A percentile compares a stretch with the other conserved stretches of the same genome.
These are phyloP conservation scores for Orcinus orca DNA, from an alignment of 2,113 vertebrate genomes.

Conservation along the genomic window DNA sequence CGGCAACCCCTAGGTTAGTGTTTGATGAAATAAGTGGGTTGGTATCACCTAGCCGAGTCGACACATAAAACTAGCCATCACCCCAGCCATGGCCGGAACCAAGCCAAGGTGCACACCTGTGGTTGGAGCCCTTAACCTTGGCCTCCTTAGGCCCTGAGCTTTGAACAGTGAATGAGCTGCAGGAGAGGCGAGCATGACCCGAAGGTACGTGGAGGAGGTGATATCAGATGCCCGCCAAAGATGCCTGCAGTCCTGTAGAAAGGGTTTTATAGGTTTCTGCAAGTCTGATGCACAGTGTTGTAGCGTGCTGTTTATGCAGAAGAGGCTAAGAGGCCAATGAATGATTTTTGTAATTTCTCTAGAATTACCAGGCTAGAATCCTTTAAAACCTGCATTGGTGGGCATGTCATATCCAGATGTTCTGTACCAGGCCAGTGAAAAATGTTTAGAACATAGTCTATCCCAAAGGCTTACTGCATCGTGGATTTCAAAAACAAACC, in stretches of 20 bases:
- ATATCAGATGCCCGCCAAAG: accelerated
- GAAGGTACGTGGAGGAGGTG: accelerated
- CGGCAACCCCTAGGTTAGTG: accelerated
- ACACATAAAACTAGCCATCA: accelerated
- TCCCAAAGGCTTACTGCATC: background rate
- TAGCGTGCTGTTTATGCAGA: background rate
- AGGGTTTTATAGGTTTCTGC: background rate
- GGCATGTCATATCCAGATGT: background rate
- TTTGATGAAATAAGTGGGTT: too few relatives aligned
- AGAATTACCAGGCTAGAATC: background rate
- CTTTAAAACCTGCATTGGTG: background rate
- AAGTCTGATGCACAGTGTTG: too few relatives aligned
- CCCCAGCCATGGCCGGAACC: background rate
- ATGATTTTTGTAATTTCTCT: background rate
- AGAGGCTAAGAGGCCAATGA: background rate
- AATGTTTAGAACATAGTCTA: background rate
- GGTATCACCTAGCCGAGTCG: too few relatives aligned
- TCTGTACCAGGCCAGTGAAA: background rate
- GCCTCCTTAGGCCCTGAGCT: background rate
- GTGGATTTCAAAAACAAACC: background rate
- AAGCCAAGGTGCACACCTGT: background rate
- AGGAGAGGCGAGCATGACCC: accelerated
- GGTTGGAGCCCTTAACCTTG: background rate
- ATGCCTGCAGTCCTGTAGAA: accelerated
- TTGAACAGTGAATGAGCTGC: background rate